Percentiles rank a stretch among this genome's conserved stretches.
Conservation (phyloP, 92 coral and sea anemone genomes). For the Blastomussa wellsi region DNA sequence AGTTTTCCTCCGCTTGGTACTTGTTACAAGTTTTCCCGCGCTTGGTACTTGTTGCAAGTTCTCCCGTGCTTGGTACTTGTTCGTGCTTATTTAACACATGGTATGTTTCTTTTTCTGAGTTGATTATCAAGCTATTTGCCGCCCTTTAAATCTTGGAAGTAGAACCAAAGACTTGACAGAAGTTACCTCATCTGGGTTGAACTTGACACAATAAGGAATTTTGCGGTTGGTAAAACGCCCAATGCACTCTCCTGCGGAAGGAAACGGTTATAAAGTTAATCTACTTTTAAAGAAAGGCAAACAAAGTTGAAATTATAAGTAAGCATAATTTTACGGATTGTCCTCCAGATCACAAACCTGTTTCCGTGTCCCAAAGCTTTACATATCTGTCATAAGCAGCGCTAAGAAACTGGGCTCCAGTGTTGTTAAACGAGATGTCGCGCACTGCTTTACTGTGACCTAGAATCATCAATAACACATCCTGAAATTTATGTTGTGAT, state of each 20-base stretch:
- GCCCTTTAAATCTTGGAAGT: too few species aligned
- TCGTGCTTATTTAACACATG: too few species aligned
- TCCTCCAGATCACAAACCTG: slow-evolving; percentile 55
- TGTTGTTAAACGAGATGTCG: slow-evolving; percentile 88
- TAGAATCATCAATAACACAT: slow-evolving; percentile 19
- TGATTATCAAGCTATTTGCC: too few species aligned
- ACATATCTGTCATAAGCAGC: slow-evolving; percentile 99
- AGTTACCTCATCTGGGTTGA: slow-evolving; percentile 97
- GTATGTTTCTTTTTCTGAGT: too few species aligned
- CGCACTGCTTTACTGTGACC: slow-evolving; percentile 99
- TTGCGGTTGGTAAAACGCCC: slow-evolving; percentile 93
- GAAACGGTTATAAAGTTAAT: neutral
- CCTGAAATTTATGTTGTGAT: neutral
- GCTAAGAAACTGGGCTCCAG: slow-evolving; percentile 89
- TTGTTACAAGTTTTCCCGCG: too few species aligned
- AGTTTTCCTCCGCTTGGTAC: too few species aligned
- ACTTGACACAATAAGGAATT: slow-evolving; percentile 96
- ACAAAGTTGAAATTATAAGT: too few species aligned
- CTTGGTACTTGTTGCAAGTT: too few species aligned
- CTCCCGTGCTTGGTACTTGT: too few species aligned
- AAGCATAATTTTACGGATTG: neutral
- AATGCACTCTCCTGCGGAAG: slow-evolving; percentile 82
- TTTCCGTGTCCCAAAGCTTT: slow-evolving; percentile 99
- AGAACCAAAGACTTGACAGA: neutral
- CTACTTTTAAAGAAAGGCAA: neutral